Evolutionary conservation across 1,140 invertebrate genomes (phyloP).

Genomic region (Nomia melanderi): DNA sequence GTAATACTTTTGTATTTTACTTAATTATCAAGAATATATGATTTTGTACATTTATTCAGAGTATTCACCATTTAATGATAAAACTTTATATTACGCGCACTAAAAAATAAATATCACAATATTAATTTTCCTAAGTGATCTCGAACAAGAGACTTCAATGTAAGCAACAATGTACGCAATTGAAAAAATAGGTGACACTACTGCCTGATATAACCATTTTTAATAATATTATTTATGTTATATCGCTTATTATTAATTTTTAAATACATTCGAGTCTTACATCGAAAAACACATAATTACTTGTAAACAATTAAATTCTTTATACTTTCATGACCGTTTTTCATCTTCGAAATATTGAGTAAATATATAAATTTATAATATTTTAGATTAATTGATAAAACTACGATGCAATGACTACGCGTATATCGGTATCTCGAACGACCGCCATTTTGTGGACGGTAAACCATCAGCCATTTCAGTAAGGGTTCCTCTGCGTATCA

Average conservation of each 20-base stretch:
- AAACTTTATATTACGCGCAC: neutral
- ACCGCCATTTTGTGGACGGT: conserved; percentile 10
- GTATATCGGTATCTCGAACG: neutral
- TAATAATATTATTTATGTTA: too few relatives aligned
- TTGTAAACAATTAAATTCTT: neutral
- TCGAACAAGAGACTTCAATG: neutral
- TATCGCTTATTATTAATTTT: too few relatives aligned
- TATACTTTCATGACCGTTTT: too few relatives aligned
- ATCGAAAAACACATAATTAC: neutral
- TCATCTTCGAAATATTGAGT: too few relatives aligned
- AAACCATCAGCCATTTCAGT: neutral
- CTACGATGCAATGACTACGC: neutral
- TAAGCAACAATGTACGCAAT: neutral
- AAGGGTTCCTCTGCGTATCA: neutral
- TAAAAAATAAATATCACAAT: neutral
- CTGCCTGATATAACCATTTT: too few relatives aligned
- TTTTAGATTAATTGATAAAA: neutral
- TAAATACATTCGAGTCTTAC: too few relatives aligned
- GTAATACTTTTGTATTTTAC: too few relatives aligned
- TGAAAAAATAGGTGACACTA: too few relatives aligned
- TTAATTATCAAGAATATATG: too few relatives aligned
- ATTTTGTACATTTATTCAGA: too few relatives aligned
- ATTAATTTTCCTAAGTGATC: neutral
- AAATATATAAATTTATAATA: too few relatives aligned
- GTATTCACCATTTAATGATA: neutral